phyloP scores from a whole-genome alignment of 92 coral and sea anemone species.

The Phenganax subtilis region DNA sequence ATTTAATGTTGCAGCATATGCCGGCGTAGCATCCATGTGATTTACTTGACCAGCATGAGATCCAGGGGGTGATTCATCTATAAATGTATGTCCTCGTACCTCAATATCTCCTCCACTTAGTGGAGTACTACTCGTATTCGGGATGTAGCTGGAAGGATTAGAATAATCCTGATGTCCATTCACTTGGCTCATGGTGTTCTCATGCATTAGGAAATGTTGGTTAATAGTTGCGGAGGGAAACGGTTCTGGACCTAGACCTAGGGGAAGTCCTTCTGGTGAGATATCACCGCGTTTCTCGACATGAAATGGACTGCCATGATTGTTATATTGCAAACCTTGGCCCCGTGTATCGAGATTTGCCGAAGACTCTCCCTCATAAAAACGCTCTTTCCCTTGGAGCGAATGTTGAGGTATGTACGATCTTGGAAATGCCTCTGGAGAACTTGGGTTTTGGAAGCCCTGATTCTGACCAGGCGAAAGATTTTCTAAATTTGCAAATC shows the following conservation, averaged over 20 bases:
- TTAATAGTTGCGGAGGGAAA: not conserved
- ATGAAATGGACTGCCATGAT: conserved; percentile 8
- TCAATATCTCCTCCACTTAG: conserved; percentile 28
- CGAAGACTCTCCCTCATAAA: conserved; percentile 14
- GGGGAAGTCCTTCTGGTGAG: conserved; percentile 19
- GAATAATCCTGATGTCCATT: conserved; percentile 16
- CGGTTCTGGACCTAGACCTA: not conserved
- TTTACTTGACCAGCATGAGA: conserved; percentile 52
- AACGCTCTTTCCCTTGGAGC: conserved; percentile 21
- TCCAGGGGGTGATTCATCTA: conserved; percentile 20
- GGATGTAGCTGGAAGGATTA: conserved; percentile 11
- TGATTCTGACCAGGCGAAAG: conserved; percentile 23
- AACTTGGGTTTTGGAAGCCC: conserved; percentile 17
- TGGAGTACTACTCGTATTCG: not conserved
- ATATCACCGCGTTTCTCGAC: conserved; percentile 31
- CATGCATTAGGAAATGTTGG: conserved; percentile 20
- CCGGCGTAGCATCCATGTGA: conserved; percentile 57
- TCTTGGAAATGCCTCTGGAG: conserved; percentile 27
- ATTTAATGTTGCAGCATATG: conserved; percentile 55
- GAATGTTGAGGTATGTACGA: conserved; percentile 1
- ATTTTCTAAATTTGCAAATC: conserved; percentile 11
- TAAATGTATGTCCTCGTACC: conserved; percentile 16
- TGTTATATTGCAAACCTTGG: conserved; percentile 11
- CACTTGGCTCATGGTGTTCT: conserved; percentile 15
- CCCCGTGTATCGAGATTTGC: conserved; percentile 6